A percentile compares a stretch with the other conserved stretches of the same genome.
These are phyloP conservation scores for Cataglyphis hispanica DNA, from an alignment of 1,140 invertebrate genomes.

Conservation along the genomic window DNA sequence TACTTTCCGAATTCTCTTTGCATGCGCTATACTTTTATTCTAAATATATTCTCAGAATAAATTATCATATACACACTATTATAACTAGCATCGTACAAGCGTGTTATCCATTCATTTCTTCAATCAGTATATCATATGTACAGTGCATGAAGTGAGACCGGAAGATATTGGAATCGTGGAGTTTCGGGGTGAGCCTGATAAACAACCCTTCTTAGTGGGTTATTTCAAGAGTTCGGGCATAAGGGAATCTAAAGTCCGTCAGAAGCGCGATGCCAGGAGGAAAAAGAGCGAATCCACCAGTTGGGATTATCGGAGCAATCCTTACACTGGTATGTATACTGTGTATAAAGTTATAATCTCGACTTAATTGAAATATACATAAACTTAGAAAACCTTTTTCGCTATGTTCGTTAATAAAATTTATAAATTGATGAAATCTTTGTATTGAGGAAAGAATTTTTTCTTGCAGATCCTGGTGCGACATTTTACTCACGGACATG, in stretches of 20 bases:
- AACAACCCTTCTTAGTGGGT: conserved; percentile 95
- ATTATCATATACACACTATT: neutral
- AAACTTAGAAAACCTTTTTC: neutral
- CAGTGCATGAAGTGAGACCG: conserved; percentile 92
- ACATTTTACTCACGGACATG: conserved; percentile 90
- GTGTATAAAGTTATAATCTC: too few relatives aligned
- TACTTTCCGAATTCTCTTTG: neutral
- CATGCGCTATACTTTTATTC: neutral
- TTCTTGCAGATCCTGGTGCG: conserved; percentile 82
- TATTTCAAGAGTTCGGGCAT: conserved; percentile 91
- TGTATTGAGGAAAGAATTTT: conserved; percentile 45
- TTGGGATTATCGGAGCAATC: conserved; percentile 87
- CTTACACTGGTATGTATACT: conserved; percentile 86
- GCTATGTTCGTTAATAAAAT: neutral
- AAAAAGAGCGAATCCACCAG: conserved; percentile 84
- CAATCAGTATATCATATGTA: conserved; percentile 52
- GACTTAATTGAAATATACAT: neutral
- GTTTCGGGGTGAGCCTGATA: conserved; percentile 91
- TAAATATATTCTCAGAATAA: conserved; percentile 17
- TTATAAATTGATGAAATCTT: neutral
- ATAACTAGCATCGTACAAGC: neutral
- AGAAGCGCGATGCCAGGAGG: conserved; percentile 86
- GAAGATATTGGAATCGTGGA: conserved; percentile 94
- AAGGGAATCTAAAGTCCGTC: conserved; percentile 84
- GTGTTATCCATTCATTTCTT: conserved; percentile 62